Evolutionary conservation across 1,140 invertebrate species (phyloP).

Genomic region (Ips typographus): DNA sequence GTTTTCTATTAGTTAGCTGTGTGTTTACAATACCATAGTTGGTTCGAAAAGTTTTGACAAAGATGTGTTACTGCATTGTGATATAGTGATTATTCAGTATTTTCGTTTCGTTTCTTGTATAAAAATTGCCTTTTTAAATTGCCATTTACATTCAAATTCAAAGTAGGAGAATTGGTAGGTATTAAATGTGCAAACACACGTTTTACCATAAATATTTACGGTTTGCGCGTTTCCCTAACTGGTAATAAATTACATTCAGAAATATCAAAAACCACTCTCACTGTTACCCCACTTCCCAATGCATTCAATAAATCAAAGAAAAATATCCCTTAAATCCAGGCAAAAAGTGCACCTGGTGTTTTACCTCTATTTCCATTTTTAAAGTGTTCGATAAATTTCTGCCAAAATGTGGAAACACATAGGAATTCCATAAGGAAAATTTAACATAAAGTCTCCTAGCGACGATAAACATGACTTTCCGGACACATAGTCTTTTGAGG

Average conservation of each 20-base stretch:
- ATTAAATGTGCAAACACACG: no score
- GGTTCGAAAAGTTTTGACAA: no score
- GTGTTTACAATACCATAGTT: no score
- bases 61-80: no score
- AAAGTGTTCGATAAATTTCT: conserved; percentile 30
- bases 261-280: conserved; percentile 29
- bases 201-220: no score
- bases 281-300: conserved; percentile 6
- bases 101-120: no score
- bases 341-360: conserved; percentile 32
- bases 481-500: conserved; percentile 23
- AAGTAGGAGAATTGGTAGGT: no score
- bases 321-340: conserved; percentile 29
- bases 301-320: conserved; percentile 24
- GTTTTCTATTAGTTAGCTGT: no score
- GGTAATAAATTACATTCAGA: conserved; percentile 1
- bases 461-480: conserved; percentile 31
- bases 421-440: conserved; percentile 31
- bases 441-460: conserved; percentile 24
- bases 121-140: no score
- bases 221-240: no score
- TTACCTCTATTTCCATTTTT: conserved; percentile 29
- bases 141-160: no score
- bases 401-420: conserved; percentile 26
- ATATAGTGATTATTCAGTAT: no score